Evolutionary conservation across 2,888 invertebrate genomes (phyloP).

Genomic region (Cantharis nigra): DNA sequence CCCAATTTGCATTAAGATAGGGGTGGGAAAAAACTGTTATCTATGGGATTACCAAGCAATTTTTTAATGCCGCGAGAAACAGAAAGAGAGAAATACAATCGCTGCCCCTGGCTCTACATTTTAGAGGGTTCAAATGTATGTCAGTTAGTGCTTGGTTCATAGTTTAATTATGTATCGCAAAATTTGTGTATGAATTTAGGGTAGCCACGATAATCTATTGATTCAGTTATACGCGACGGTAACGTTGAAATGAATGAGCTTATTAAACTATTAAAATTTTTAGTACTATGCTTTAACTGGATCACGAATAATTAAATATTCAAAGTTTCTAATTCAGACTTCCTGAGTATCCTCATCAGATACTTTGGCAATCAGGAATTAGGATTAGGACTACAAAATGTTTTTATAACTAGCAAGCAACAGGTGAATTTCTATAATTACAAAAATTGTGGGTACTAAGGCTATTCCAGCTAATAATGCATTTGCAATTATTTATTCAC

Average conservation of each 20-base stretch:
- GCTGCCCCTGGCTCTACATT: not conserved
- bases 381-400: not conserved
- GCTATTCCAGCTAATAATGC: too few species aligned
- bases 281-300: not conserved
- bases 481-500: too few species aligned
- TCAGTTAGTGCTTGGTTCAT: not conserved
- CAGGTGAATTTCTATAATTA: not conserved
- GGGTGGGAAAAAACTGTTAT: not conserved
- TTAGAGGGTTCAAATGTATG: not conserved
- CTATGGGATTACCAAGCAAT: not conserved
- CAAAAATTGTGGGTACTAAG: not conserved
- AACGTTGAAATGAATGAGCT: not conserved
- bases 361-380: not conserved
- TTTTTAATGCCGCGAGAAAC: not conserved
- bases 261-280: not conserved
- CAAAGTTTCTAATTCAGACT: not conserved
- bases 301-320: not conserved
- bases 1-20: not conserved
- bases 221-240: not conserved
- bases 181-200: not conserved
- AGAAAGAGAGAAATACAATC: not conserved
- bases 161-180: not conserved
- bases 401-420: not conserved
- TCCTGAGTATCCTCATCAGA: not conserved
- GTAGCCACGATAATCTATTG: not conserved